Conservation (phyloP, 2,888 invertebrate species). For the Gryllus longicercus region DNA sequence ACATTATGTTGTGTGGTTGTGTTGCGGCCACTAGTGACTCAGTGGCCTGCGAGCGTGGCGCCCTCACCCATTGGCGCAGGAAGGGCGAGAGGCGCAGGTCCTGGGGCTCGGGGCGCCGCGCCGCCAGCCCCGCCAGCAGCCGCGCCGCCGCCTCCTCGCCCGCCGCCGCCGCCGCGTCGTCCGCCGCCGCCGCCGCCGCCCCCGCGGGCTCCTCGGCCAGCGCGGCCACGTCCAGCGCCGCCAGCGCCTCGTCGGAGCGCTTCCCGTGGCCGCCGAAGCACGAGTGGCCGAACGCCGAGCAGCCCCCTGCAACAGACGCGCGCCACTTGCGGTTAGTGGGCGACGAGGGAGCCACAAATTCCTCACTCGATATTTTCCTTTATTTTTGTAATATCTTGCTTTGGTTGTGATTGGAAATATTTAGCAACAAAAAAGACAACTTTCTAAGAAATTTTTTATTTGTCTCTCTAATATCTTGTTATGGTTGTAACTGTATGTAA, state of each 20-base stretch:
- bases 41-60: not conserved
- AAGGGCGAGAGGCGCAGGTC: constrained; percentile 44
- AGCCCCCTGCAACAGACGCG: constrained; percentile 56
- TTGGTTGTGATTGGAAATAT: too few species aligned
- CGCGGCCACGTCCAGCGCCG: not conserved
- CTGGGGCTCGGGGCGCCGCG: constrained; percentile 19
- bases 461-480: too few species aligned
- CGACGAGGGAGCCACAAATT: too few species aligned
- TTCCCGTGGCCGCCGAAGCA: constrained; percentile 75
- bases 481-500: too few species aligned
- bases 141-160: not conserved
- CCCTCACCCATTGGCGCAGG: constrained; percentile 49
- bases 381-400: too few species aligned
- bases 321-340: not conserved
- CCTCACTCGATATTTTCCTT: too few species aligned
- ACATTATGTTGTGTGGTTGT: too few species aligned
- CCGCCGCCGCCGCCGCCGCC: constrained; percentile 20
- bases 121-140: constrained; percentile 22
- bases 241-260: constrained; percentile 43
- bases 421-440: too few species aligned
- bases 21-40: too few species aligned
- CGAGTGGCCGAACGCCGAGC: constrained; percentile 68
- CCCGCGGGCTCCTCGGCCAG: not conserved
- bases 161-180: constrained; percentile 18
- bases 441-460: too few species aligned